Percentiles rank a stretch among this genome's conserved stretches.
Conservation (phyloP, 2,888 invertebrate species). For the Siphlonurus alternatus region DNA sequence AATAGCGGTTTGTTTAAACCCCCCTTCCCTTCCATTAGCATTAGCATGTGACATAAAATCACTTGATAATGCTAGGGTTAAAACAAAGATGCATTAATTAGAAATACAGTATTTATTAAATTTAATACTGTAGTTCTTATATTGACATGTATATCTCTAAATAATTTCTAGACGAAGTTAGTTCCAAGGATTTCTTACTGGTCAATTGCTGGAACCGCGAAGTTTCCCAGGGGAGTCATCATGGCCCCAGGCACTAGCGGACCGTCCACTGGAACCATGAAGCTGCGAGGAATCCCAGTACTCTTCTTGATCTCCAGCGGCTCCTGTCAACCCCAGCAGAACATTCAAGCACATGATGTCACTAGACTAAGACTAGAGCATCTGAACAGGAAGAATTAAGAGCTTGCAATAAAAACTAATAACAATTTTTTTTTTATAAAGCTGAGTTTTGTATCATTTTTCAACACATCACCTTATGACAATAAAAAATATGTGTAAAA, state of each 20-base stretch:
- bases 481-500: neutral
- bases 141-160: too few relatives aligned
- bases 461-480: too few relatives aligned
- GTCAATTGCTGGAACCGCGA: constrained; percentile 77
- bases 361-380: too few relatives aligned
- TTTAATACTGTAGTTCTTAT: too few relatives aligned
- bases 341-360: too few relatives aligned
- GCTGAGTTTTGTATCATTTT: constrained; percentile 7
- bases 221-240: constrained; percentile 74
- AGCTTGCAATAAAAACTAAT: constrained; percentile 8
- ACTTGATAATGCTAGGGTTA: too few relatives aligned
- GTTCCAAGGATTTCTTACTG: constrained; percentile 41
- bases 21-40: too few relatives aligned
- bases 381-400: too few relatives aligned
- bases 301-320: constrained; percentile 75
- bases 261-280: constrained; percentile 85
- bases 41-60: too few relatives aligned
- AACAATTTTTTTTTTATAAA: constrained; percentile 3
- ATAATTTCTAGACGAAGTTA: neutral
- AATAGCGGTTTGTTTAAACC: too few relatives aligned
- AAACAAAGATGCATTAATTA: too few relatives aligned
- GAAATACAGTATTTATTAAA: too few relatives aligned
- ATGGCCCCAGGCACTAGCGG: constrained; percentile 79
- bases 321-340: constrained; percentile 31
- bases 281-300: constrained; percentile 94